Evolutionary conservation across 1,140 invertebrate species (phyloP).

Genomic region (Sipha flava): DNA sequence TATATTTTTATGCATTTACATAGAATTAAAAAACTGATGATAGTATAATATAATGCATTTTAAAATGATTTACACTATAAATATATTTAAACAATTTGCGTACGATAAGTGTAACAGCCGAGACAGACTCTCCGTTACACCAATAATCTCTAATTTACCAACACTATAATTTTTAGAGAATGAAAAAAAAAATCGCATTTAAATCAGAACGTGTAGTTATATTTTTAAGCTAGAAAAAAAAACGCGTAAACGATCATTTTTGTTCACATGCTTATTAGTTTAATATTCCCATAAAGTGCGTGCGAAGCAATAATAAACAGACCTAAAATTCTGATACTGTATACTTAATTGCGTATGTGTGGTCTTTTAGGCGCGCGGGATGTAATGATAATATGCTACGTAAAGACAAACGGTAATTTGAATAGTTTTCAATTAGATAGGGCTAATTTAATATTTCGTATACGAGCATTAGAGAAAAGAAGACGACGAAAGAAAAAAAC

Average conservation of each 20-base stretch:
- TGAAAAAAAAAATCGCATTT: too few relatives aligned
- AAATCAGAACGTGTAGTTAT: too few relatives aligned
- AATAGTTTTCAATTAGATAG: background rate
- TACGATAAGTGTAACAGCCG: too few relatives aligned
- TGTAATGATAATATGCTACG: background rate
- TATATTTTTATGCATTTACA: too few relatives aligned
- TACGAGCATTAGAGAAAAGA: background rate
- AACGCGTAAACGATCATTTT: background rate
- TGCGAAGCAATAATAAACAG: background rate
- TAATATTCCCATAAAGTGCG: background rate
- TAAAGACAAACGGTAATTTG: background rate
- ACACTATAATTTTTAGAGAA: too few relatives aligned
- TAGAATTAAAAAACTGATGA: too few relatives aligned
- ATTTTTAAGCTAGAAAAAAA: background rate
- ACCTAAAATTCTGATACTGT: background rate
- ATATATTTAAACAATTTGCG: too few relatives aligned
- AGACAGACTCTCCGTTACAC: too few relatives aligned
- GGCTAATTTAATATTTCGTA: background rate
- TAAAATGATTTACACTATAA: too few relatives aligned
- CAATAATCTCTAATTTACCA: too few relatives aligned
- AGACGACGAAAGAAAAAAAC: background rate
- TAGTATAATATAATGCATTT: too few relatives aligned
- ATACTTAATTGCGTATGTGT: background rate
- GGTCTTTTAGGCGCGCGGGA: background rate
- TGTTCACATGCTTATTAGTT: background rate